Evolutionary conservation across 2,888 invertebrate species (phyloP), one percentile per base, ranked within the genome.

Genomic region (Mythimna impura): DNA sequence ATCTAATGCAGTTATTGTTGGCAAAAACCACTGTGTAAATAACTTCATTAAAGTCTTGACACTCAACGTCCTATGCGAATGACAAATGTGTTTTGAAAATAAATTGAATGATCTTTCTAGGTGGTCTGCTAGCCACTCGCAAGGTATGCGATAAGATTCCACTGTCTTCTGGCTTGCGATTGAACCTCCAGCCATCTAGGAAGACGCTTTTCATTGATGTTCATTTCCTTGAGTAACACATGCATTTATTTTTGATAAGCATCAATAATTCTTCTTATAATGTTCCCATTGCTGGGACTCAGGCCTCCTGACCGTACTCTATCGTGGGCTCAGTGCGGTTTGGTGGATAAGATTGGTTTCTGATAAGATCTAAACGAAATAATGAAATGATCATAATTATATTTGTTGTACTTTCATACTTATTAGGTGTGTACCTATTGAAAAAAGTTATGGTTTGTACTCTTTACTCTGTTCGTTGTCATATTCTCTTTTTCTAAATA

Each of bases 1-100:
- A 87, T 76, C 81, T 80, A 82, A 83, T 81, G 82, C 78, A 81
- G 60, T 78, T 80, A 78, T 62, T 69, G 75, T 76, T 66, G 63
- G 76, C 70, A 76, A 82, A 84, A 78, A 78, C 36, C 9, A 40
- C 30, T 40, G 34, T 63, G 61, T 65, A 67, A 73, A 80, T 69
- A 78, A 64, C 34, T 70, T 65, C 17, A 62, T 76, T 58, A 55
- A 30, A 62, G 20, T 65, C 52, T 67, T 43, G 57, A 66, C 43
- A 50, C 0, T 6, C 5, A 61, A 36, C 34, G 50, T 47, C 14
- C 22, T 43, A 34, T 6, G 9, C 20, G 50, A 43, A 54, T n/a
- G 47, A 54, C n/a, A 70, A 60, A 76, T 52, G 20, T 12, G 47
- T 22, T 36, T 34, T 17, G 34, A 70, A 65, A 70, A 70, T 65